Conservation (phyloP, 2,888 invertebrate species). For the Caenorhabditis japonica region DNA sequence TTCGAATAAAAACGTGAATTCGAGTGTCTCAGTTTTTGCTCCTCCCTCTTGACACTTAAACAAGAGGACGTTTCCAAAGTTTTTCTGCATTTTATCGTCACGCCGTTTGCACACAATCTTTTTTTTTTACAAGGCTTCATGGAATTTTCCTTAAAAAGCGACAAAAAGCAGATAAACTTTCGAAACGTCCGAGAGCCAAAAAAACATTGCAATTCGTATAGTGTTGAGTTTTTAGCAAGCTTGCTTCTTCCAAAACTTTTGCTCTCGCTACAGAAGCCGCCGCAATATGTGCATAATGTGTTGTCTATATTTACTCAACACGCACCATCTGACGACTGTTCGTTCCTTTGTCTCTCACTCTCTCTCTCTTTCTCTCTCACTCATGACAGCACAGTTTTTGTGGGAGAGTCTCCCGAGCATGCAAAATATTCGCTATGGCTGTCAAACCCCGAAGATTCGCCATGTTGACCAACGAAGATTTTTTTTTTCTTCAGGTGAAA, state of each 20-base stretch:
- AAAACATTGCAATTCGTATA: constrained; percentile 46
- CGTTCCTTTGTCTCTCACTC: constrained; percentile 37
- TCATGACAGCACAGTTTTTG: constrained; percentile 37
- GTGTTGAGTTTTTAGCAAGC: constrained; percentile 31
- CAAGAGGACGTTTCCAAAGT: no score
- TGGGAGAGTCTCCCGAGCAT: constrained; percentile 18
- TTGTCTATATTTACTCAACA: constrained; percentile 49
- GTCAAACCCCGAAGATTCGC: constrained; percentile 2
- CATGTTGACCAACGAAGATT: not conserved
- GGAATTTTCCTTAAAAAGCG: no score
- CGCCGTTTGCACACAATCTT: no score
- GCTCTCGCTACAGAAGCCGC: no score
- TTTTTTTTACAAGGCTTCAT: no score
- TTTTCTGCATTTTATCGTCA: no score
- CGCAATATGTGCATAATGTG: constrained; percentile 48
- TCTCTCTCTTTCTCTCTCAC: constrained; percentile 18
- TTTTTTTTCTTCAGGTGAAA: constrained; percentile 31
- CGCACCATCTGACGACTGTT: constrained; percentile 50
- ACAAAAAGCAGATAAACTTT: no score
- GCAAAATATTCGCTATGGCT: constrained; percentile 21
- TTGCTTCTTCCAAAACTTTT: no score
- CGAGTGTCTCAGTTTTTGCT: no score
- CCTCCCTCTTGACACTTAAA: no score
- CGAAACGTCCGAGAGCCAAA: no score
- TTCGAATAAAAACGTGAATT: no score